These are phyloP conservation scores for Lepeophtheirus salmonis DNA, from an alignment of 1,140 invertebrate species.

Conservation along the genomic window DNA sequence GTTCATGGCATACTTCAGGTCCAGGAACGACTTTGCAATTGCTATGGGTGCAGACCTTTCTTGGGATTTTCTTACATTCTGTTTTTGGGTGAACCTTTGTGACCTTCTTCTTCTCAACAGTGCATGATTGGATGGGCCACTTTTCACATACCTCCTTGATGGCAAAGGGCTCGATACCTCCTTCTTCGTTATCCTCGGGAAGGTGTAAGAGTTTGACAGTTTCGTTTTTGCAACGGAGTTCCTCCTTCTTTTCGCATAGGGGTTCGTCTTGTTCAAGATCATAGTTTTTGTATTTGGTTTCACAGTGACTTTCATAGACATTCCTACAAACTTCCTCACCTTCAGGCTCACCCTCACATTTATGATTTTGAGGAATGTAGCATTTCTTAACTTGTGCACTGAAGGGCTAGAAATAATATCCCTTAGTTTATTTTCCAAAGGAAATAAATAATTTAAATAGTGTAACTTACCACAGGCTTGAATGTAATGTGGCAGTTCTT, in stretches of 20 bases:
- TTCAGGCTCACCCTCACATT: not conserved
- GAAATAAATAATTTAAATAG: not conserved
- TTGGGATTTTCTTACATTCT: constrained; percentile 10
- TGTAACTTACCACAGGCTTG: constrained; percentile 8
- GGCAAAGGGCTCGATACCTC: not conserved
- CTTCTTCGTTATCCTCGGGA: not conserved
- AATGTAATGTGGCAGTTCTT: constrained; percentile 17
- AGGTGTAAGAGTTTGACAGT: not conserved
- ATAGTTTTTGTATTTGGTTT: constrained; percentile 1
- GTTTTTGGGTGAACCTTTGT: constrained; percentile 10
- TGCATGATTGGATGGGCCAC: constrained; percentile 16
- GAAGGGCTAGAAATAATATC: not conserved
- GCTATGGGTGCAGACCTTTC: constrained; percentile 16
- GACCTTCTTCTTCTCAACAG: constrained; percentile 5
- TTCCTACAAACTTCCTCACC: not conserved
- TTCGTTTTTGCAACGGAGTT: not conserved
- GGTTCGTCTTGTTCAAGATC: constrained; percentile 3
- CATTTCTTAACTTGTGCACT: not conserved
- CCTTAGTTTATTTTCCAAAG: not conserved
- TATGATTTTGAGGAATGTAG: not conserved
- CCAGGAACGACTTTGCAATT: constrained; percentile 16
- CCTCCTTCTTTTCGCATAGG: not conserved
- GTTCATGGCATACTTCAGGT: not conserved
- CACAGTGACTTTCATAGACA: not conserved
- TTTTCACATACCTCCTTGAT: constrained; percentile 11